phyloP scores from a whole-genome alignment of 2,888 invertebrate genomes.

The Coenonympha arcania region DNA sequence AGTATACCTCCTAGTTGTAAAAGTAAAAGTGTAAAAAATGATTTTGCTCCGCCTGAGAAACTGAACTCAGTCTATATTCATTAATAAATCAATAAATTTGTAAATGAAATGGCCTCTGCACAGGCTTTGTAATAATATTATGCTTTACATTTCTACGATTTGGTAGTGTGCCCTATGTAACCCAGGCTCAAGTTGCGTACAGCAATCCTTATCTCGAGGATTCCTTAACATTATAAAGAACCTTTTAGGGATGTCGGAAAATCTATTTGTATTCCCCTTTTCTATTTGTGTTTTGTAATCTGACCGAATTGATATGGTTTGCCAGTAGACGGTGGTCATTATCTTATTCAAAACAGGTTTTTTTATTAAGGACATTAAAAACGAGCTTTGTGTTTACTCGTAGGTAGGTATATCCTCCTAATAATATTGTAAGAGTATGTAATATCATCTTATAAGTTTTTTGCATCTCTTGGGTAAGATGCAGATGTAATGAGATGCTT shows the following conservation, averaged over 20 bases:
- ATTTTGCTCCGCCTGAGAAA: too few species aligned
- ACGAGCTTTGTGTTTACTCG: background rate
- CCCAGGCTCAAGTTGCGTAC: constrained; percentile 4
- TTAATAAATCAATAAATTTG: too few species aligned
- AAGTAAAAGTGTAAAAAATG: too few species aligned
- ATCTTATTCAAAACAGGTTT: background rate
- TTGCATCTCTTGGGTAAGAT: too few species aligned
- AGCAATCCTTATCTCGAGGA: constrained; percentile 18
- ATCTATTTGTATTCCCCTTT: constrained; percentile 20
- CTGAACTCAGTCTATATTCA: too few species aligned
- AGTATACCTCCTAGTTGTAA: too few species aligned
- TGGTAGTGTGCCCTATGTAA: background rate
- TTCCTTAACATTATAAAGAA: constrained; percentile 23
- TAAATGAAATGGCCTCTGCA: too few species aligned
- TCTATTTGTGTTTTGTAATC: constrained; percentile 10
- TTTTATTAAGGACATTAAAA: background rate
- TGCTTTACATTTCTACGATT: background rate
- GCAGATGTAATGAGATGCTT: too few species aligned
- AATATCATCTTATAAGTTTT: too few species aligned
- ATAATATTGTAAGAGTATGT: too few species aligned
- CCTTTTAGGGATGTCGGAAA: constrained; percentile 20
- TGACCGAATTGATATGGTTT: constrained; percentile 3
- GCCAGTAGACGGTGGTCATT: background rate
- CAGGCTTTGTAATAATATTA: background rate
- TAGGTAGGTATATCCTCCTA: too few species aligned